Evolutionary conservation across 53 echinoderm and acorn worm species (phyloP).

Genomic region (Patiria pectinifera): DNA sequence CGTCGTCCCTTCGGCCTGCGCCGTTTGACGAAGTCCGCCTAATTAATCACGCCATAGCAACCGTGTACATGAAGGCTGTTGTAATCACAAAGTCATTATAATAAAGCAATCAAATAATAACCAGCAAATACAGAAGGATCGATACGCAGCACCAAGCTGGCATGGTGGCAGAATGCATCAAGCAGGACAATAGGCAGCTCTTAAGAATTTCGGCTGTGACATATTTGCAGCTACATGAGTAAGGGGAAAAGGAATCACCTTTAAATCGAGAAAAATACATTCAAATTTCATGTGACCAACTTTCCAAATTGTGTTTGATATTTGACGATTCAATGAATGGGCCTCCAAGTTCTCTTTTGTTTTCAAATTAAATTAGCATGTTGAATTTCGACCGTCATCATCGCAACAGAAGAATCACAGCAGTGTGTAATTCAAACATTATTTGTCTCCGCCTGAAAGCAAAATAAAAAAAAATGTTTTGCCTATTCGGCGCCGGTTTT

Average conservation of each 20-base stretch:
- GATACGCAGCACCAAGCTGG: background rate
- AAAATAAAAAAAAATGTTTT: too few species aligned
- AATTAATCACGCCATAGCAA: conserved; percentile 56
- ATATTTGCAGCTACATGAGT: too few species aligned
- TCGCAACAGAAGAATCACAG: background rate
- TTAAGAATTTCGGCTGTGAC: too few species aligned
- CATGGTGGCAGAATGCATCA: background rate
- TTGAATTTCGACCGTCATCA: background rate
- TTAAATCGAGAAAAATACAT: too few species aligned
- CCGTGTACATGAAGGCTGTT: conserved; percentile 17
- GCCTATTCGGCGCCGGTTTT: too few species aligned
- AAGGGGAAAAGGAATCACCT: too few species aligned
- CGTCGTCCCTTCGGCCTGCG: conserved; percentile 1
- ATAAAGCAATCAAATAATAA: conserved; percentile 36
- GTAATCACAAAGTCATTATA: conserved; percentile 54
- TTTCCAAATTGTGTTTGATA: background rate
- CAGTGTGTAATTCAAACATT: background rate
- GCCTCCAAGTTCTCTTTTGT: background rate
- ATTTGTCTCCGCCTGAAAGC: background rate
- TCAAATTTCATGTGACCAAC: background rate
- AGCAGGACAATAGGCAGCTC: background rate
- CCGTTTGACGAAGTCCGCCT: background rate
- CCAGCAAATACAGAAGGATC: conserved; percentile 32
- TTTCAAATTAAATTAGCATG: background rate
- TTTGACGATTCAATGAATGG: background rate